Percentiles rank a stretch among this genome's conserved stretches.
Evolutionary conservation across 2,888 invertebrate species (phyloP).

Genomic region (Melanotus villosus): DNA sequence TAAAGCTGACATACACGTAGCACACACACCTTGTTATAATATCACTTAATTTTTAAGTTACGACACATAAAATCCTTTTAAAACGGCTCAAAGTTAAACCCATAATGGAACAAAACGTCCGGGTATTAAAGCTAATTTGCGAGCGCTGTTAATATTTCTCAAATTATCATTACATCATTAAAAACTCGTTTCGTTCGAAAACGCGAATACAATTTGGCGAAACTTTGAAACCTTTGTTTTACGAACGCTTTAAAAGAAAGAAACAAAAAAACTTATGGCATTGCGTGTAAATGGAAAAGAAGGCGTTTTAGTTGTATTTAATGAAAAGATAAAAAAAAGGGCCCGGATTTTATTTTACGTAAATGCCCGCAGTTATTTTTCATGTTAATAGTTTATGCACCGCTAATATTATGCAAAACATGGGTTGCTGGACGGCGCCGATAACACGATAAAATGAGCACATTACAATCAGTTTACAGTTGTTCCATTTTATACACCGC

Average conservation of each 20-base stretch:
- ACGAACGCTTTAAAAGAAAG: too few species aligned
- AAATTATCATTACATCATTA: conserved; percentile 17
- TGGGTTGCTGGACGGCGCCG: conserved; percentile 15
- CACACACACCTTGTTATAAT: conserved; percentile 15
- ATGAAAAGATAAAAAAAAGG: background rate
- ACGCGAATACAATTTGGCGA: background rate
- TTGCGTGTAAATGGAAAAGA: too few species aligned
- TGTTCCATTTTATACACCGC: conserved; percentile 12
- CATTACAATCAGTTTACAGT: conserved; percentile 21
- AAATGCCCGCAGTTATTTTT: background rate
- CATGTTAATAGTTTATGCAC: conserved; percentile 4
- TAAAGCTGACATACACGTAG: background rate
- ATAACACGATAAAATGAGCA: conserved; percentile 19
- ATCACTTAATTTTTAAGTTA: conserved; percentile 18
- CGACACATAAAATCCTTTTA: conserved; percentile 13
- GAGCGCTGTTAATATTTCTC: conserved; percentile 17
- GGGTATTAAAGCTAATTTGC: conserved; percentile 15
- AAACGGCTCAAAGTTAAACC: conserved; percentile 1
- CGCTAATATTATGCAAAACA: conserved; percentile 15
- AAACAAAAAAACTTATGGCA: too few species aligned
- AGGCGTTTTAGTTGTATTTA: too few species aligned
- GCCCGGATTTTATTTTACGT: background rate
- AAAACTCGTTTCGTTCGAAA: conserved; percentile 9
- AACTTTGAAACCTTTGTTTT: background rate
- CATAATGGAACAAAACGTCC: conserved; percentile 8